A percentile compares a stretch with the other conserved stretches of the same genome.
Evolutionary conservation across 2,113 vertebrate genomes (phyloP).

Genomic region (Lampris megalopsis): DNA sequence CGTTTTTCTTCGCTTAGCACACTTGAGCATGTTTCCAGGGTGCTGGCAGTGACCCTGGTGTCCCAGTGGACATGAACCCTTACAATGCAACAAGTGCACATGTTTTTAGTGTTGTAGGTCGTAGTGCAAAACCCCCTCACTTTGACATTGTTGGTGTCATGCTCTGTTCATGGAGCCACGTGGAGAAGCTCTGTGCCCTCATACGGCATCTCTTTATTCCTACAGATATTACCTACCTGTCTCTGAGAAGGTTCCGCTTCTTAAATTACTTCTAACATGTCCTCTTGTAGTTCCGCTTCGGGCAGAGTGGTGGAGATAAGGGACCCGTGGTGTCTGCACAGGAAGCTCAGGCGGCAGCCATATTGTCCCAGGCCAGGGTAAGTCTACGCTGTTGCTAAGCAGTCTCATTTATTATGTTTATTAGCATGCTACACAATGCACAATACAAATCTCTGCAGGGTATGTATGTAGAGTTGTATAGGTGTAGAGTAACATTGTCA

Average conservation of each 20-base stretch:
- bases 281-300: constrained; percentile 91
- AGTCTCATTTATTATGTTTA: not conserved
- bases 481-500: not conserved
- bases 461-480: not conserved
- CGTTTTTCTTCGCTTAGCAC: no score
- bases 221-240: no score
- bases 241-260: not conserved
- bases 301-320: constrained; percentile 93
- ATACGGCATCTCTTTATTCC: no score
- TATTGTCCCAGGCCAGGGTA: constrained; percentile 97
- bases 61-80: no score
- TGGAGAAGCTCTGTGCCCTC: no score
- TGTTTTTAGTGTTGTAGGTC: no score
- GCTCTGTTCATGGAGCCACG: not conserved
- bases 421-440: not conserved
- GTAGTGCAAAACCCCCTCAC: no score
- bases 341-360: constrained; percentile 97
- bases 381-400: constrained; percentile 61
- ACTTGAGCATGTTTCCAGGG: no score
- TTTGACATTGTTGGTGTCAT: not conserved
- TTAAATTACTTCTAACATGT: not conserved
- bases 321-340: constrained; percentile 92
- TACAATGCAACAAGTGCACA: no score
- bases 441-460: not conserved
- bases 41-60: no score